phyloP scores from a whole-genome alignment of 2,888 invertebrate species.

The Lasioglossum vierecki region DNA sequence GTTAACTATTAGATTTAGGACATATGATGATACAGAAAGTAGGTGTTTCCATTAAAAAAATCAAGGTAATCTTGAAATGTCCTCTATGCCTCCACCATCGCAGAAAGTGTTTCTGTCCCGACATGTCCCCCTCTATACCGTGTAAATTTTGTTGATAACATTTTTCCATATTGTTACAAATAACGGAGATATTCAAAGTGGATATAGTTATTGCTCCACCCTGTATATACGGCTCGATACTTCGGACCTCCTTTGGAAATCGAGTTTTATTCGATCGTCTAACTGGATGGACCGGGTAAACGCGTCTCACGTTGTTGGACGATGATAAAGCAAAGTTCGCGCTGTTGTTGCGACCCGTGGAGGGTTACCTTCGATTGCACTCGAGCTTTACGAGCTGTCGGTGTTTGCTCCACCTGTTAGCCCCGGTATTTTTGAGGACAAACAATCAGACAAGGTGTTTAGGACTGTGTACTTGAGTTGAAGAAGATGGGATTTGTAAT shows the following conservation, averaged over 20 bases:
- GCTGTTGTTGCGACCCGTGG: not conserved
- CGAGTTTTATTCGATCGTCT: slow-evolving; percentile 28
- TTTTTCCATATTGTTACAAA: too few species aligned
- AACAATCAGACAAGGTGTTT: not conserved
- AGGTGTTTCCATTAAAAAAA: too few species aligned
- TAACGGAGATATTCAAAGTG: too few species aligned
- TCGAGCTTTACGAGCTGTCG: not conserved
- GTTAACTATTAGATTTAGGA: too few species aligned
- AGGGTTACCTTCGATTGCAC: not conserved
- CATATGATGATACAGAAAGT: too few species aligned
- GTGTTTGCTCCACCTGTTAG: not conserved
- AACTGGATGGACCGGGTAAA: slow-evolving; percentile 10
- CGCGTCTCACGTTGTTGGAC: slow-evolving; percentile 9
- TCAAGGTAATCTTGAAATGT: too few species aligned
- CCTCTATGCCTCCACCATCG: too few species aligned
- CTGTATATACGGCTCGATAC: slow-evolving; percentile 17
- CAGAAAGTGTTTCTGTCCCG: too few species aligned
- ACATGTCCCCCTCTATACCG: too few species aligned
- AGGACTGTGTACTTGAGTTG: not conserved
- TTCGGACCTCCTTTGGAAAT: slow-evolving; percentile 38
- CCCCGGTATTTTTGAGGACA: not conserved
- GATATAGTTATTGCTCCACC: too few species aligned
- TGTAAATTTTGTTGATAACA: too few species aligned
- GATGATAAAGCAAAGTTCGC: slow-evolving; percentile 19
- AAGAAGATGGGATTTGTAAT: not conserved